A percentile compares a stretch with the other conserved stretches of the same genome.
These are phyloP conservation scores for Dipus sagitta DNA, from an alignment of 2,797 vertebrate genomes.

Conservation along the genomic window DNA sequence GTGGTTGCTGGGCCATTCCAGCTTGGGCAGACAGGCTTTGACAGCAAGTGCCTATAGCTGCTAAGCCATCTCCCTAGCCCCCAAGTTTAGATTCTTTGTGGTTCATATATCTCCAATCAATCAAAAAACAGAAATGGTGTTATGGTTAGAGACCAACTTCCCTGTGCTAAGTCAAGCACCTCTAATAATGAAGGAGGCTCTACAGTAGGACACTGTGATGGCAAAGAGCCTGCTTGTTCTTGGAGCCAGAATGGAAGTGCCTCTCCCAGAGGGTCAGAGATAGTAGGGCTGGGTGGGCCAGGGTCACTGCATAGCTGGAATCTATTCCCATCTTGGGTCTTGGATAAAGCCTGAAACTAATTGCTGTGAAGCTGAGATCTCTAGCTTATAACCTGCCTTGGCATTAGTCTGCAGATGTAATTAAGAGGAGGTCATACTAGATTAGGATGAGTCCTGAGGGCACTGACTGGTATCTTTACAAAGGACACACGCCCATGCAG, in stretches of 20 bases:
- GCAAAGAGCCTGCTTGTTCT: not conserved
- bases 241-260: not conserved
- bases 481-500: not conserved
- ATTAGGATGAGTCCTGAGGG: not conserved
- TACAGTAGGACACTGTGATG: not conserved
- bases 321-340: not conserved
- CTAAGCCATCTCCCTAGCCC: too few relatives aligned
- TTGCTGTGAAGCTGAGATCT: not conserved
- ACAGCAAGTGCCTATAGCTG: too few relatives aligned
- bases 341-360: not conserved
- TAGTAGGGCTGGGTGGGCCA: not conserved
- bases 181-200: not conserved
- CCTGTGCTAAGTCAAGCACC: not conserved
- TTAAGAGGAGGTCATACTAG: not conserved
- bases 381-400: slow-evolving; percentile 25
- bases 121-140: not conserved
- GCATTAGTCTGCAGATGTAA: not conserved
- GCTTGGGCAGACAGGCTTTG: too few relatives aligned
- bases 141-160: not conserved
- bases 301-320: not conserved
- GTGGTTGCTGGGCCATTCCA: too few relatives aligned
- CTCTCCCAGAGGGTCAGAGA: not conserved
- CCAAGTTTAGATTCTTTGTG: slow-evolving; percentile 25
- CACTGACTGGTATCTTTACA: not conserved
- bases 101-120: not conserved